A percentile compares a stretch with the other conserved stretches of the same genome.
phyloP scores from a whole-genome alignment of 2,888 invertebrate genomes.

The Heteropelma amictum region DNA sequence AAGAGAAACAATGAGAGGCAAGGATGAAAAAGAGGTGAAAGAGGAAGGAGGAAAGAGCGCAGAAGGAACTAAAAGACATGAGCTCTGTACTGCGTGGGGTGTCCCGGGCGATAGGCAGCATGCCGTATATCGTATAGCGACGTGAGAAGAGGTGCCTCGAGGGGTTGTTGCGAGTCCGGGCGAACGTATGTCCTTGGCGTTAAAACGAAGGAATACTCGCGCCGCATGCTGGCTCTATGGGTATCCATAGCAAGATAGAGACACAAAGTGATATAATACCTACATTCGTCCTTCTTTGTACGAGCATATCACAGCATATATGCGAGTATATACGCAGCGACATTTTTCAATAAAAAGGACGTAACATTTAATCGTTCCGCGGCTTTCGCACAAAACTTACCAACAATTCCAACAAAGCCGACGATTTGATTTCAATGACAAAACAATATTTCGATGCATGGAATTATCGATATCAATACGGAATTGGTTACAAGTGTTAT shows the following conservation, averaged over 20 bases:
- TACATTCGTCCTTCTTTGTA: not conserved
- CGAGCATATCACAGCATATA: not conserved
- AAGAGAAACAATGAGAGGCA: slow-evolving; percentile 4
- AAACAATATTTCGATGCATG: no score
- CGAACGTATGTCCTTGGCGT: slow-evolving; percentile 51
- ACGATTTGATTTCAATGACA: no score
- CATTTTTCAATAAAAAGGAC: no score
- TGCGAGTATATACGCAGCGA: no score
- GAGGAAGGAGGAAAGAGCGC: slow-evolving; percentile 6
- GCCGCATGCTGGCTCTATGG: slow-evolving; percentile 33
- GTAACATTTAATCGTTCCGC: no score
- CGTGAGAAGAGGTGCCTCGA: slow-evolving; percentile 29
- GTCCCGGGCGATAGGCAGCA: slow-evolving; percentile 11
- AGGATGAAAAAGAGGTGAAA: not conserved
- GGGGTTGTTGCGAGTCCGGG: slow-evolving; percentile 40
- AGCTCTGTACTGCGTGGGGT: slow-evolving; percentile 21
- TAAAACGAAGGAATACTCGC: slow-evolving; percentile 48
- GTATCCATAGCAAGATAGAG: slow-evolving; percentile 17
- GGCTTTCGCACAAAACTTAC: no score
- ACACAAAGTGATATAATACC: slow-evolving; percentile 12
- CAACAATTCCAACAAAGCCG: no score
- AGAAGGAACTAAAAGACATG: slow-evolving; percentile 40
- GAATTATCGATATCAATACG: no score
- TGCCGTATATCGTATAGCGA: not conserved
- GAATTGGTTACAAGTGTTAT: no score